Evolutionary conservation across 2,797 vertebrate species (phyloP).

Genomic region (Diglossa cyanea): DNA sequence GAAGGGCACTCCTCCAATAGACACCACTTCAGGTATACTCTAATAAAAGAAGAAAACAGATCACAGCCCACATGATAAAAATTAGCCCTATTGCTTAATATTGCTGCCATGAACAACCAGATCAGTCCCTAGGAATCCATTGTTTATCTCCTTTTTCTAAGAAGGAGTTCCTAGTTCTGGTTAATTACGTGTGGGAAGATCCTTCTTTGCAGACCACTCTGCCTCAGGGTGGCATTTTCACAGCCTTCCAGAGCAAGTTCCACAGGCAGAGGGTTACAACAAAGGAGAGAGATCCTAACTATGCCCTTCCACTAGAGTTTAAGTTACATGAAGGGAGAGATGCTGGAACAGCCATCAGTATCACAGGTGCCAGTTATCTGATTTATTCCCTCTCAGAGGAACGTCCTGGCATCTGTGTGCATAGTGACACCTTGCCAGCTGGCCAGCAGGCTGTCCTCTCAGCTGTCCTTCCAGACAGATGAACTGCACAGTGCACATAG

Average conservation of each 20-base stretch:
- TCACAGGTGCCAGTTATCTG: slow-evolving; percentile 28
- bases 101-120: background rate
- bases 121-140: background rate
- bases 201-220: background rate
- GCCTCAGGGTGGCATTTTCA: background rate
- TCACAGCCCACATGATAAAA: background rate
- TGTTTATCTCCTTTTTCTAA: background rate
- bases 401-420: background rate
- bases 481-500: slow-evolving; percentile 10
- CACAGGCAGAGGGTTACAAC: background rate
- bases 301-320: background rate
- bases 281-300: background rate
- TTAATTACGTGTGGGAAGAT: background rate
- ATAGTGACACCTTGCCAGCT: slow-evolving; percentile 55
- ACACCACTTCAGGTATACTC: background rate
- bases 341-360: background rate
- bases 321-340: background rate
- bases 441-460: slow-evolving; percentile 43
- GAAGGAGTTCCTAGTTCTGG: background rate
- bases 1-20: background rate
- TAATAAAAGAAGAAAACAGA: background rate
- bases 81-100: background rate
- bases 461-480: slow-evolving; percentile 55
- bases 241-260: background rate
- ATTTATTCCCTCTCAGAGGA: slow-evolving; percentile 44